These are phyloP conservation scores for Bimastos eiseni DNA, from an alignment of 2,888 invertebrate species.

Conservation along the genomic window DNA sequence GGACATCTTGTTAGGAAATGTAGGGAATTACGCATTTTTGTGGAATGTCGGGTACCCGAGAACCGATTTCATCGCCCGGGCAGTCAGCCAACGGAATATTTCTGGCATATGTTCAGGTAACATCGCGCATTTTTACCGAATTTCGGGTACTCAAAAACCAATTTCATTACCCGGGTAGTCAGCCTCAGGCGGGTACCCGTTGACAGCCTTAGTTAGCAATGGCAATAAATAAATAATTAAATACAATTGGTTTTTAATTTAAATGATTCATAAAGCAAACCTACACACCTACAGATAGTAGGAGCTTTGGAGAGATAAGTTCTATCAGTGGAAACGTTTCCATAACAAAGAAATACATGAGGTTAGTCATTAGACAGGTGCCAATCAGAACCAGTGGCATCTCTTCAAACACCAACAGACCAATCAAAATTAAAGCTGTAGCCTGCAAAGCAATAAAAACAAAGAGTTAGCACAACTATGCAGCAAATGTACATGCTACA, in stretches of 20 bases:
- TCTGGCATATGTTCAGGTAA: no score
- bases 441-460: slow-evolving; percentile 24
- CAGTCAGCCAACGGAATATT: no score
- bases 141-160: no score
- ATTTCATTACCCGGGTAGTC: no score
- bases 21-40: no score
- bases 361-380: slow-evolving; percentile 76
- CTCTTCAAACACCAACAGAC: slow-evolving; percentile 79
- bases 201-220: no score
- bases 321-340: slow-evolving; percentile 81
- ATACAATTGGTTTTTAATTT: background rate
- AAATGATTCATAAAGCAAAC: background rate
- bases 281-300: slow-evolving; percentile 69
- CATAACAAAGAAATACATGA: slow-evolving; percentile 75
- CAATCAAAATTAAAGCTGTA: slow-evolving; percentile 57
- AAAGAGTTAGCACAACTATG: background rate
- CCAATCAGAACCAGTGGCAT: slow-evolving; percentile 74
- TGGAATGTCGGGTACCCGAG: no score
- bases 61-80: no score
- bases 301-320: slow-evolving; percentile 75
- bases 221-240: background rate
- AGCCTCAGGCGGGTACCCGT: no score
- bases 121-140: no score
- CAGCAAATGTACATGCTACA: no score
- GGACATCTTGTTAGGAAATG: no score